Evolutionary conservation across 2,113 vertebrate genomes (phyloP), one percentile per base, ranked within the genome.

Genomic region (Thamnaconus septentrionalis): DNA sequence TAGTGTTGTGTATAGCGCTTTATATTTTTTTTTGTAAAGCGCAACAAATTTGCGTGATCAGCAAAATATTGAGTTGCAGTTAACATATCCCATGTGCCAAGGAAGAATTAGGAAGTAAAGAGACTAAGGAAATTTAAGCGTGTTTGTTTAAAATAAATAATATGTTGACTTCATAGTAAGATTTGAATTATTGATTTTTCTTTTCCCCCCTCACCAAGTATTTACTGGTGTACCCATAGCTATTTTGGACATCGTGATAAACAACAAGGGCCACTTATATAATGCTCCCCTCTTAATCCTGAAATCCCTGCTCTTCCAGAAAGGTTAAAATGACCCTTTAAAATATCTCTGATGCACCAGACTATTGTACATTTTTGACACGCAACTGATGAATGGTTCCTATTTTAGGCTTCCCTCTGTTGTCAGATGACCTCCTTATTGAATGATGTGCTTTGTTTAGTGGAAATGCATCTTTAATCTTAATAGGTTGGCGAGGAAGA

Each of bases 381-480:
- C 18, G 18, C 18, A 31, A 31, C 18, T 31, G 18, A 31, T 31
- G 18, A 31, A 31, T 31, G 18, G 2, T 31, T 31, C 18, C 18
- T 31, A 31, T 31, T 31, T 10, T 50, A 50, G 2, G 48, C 6
- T 50, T 50, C 48, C 10, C 2, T 48, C 70, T 51, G 56, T 64
- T 73, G 48, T 61, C 67, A 67, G 60, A 59, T 80, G 56, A 79
- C 56, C 67, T 8, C 52, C 61, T 53, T 59, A 66, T 63, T 56
- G 55, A 79, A 83, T 78, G 40, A 80, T 73, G 31, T 61, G 76
- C 64, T 83, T 79, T 59, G 72, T 61, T 77, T 65, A 74, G 75
- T 70, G 55, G 61, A 76, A 73, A 45, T 64, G 39, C 75, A 52
- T 59, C 39, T 40, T 59, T 5, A 7, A 18, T 60, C 64, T 65